Conservation (phyloP, 2,797 vertebrate species). For the Peromyscus nudipes region DNA sequence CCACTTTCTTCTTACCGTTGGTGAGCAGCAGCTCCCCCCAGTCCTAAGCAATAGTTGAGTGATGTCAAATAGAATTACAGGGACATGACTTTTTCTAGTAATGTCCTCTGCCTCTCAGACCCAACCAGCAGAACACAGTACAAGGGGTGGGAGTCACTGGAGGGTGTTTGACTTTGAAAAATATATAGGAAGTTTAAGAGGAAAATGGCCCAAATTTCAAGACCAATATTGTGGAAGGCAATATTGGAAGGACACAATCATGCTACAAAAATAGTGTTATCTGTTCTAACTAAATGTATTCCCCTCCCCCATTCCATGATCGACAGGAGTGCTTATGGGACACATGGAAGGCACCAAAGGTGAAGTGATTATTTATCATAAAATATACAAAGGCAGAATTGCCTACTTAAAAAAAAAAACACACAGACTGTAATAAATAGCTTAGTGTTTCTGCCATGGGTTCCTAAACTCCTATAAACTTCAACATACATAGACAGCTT, state of each 20-base stretch:
- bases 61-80: constrained; percentile 44
- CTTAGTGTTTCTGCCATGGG: constrained; percentile 85
- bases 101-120: constrained; percentile 68
- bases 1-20: neutral
- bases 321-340: constrained; percentile 84
- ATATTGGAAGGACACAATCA: constrained; percentile 81
- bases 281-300: constrained; percentile 85
- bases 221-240: constrained; percentile 74
- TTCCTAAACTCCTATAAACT: constrained; percentile 87
- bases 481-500: constrained; percentile 89
- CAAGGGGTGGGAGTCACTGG: neutral
- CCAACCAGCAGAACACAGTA: constrained; percentile 47
- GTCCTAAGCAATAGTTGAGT: neutral
- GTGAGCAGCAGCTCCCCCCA: neutral
- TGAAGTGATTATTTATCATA: constrained; percentile 88
- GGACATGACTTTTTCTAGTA: constrained; percentile 68
- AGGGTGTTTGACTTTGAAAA: constrained; percentile 22
- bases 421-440: constrained; percentile 88
- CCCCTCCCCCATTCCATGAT: constrained; percentile 84
- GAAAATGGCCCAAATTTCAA: constrained; percentile 60
- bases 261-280: constrained; percentile 89
- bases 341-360: constrained; percentile 89
- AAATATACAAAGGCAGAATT: constrained; percentile 83
- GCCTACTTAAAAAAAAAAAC: constrained; percentile 70
- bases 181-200: constrained; percentile 56